phyloP scores from a whole-genome alignment of 1,140 invertebrate genomes.

The Drosophila arizonae region DNA sequence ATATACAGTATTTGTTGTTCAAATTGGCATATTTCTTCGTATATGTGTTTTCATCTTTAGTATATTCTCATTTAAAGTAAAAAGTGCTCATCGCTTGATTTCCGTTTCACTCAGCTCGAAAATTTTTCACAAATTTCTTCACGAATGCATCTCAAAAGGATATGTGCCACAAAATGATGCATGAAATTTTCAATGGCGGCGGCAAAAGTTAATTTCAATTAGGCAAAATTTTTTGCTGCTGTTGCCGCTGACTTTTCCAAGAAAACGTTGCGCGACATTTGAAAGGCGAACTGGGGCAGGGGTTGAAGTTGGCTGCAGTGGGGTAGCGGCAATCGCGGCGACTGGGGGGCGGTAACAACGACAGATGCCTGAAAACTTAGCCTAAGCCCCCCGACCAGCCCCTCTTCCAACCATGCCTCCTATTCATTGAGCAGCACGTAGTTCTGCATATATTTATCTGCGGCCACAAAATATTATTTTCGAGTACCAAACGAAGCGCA shows the following conservation, averaged over 20 bases:
- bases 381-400: background rate
- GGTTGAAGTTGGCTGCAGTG: background rate
- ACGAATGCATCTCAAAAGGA: constrained; percentile 30
- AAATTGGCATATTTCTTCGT: no score
- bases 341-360: background rate
- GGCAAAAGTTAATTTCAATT: constrained; percentile 65
- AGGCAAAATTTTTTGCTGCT: constrained; percentile 34
- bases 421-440: constrained; percentile 31
- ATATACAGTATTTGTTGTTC: background rate
- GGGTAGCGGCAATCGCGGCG: no score
- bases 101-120: constrained; percentile 42
- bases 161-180: constrained; percentile 52
- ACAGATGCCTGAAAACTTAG: constrained; percentile 25
- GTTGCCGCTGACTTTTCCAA: constrained; percentile 43
- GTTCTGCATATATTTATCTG: constrained; percentile 4
- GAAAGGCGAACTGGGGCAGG: constrained; percentile 2
- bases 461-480: constrained; percentile 20
- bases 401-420: no score
- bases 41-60: no score
- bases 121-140: constrained; percentile 45
- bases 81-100: constrained; percentile 30
- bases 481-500: constrained; percentile 42
- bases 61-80: background rate
- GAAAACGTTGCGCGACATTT: constrained; percentile 73
- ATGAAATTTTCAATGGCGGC: constrained; percentile 60